Conservation (phyloP, 2,888 invertebrate genomes). For the Ceraclea dissimilis region DNA sequence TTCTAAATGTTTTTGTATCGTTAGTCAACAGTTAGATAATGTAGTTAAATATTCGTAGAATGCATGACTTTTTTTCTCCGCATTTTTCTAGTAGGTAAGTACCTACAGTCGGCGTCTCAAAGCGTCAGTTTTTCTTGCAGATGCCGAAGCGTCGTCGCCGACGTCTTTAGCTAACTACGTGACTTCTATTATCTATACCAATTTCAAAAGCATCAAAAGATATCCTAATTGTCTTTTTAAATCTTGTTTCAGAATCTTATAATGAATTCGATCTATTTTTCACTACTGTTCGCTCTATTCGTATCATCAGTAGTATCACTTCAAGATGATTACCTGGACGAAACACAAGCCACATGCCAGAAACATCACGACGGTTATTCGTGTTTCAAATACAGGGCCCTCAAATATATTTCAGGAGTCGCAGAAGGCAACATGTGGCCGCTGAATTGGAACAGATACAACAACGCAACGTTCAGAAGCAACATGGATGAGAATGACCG, state of each 20-base stretch:
- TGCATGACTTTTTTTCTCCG: no score
- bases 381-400: conserved; percentile 21
- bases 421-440: conserved; percentile 17
- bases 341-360: conserved; percentile 18
- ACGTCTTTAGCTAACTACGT: no score
- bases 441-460: conserved; percentile 1
- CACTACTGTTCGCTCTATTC: background rate
- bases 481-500: conserved; percentile 5
- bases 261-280: background rate
- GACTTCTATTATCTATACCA: no score
- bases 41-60: no score
- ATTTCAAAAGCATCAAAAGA: no score
- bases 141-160: no score
- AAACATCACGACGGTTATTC: conserved; percentile 17
- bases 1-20: no score
- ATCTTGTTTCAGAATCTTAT: background rate
- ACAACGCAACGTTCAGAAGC: background rate
- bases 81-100: no score
- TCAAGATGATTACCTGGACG: conserved; percentile 21
- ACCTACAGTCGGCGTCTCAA: no score
- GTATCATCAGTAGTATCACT: background rate
- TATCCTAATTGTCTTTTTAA: no score
- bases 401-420: conserved; percentile 19
- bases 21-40: no score
- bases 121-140: no score